A percentile compares a stretch with the other conserved stretches of the same genome.
Evolutionary conservation across 2,113 vertebrate species (phyloP).

Genomic region (Saiga tatarica): DNA sequence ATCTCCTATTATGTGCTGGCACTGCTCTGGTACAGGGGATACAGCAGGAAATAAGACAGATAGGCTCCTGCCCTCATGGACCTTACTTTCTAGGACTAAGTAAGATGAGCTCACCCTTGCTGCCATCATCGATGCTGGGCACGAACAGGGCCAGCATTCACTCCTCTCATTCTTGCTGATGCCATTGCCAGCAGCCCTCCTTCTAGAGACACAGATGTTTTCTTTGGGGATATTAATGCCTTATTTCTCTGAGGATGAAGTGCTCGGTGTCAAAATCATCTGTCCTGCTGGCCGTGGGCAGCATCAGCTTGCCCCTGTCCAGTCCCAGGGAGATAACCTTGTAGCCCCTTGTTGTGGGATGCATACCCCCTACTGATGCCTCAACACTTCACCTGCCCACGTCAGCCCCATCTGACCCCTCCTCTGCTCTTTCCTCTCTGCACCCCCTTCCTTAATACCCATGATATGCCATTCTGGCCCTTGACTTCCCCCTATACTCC

Average conservation of each 20-base stretch:
- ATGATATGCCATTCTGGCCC: too few relatives aligned
- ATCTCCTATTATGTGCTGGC: neutral
- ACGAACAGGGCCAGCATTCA: neutral
- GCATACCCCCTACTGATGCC: neutral
- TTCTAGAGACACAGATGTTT: neutral
- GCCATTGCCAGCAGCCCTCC: neutral
- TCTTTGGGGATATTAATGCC: neutral
- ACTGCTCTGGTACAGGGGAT: neutral
- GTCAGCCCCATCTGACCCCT: neutral
- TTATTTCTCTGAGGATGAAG: neutral
- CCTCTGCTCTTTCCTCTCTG: neutral
- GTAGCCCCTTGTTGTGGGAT: neutral
- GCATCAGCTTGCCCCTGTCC: accelerated
- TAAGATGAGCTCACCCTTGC: neutral
- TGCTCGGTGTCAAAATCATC: too few relatives aligned
- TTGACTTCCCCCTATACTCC: neutral
- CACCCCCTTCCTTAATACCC: neutral
- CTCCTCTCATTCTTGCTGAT: neutral
- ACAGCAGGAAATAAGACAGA: neutral
- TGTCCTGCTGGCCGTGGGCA: neutral
- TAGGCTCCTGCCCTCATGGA: neutral
- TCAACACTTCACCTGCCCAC: neutral
- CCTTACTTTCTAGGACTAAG: neutral
- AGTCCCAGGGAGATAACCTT: neutral
- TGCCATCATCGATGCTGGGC: neutral